Percentiles rank a stretch among this genome's conserved stretches.
Conservation (phyloP, 2,113 vertebrate genomes). For the Nibea albiflora region DNA sequence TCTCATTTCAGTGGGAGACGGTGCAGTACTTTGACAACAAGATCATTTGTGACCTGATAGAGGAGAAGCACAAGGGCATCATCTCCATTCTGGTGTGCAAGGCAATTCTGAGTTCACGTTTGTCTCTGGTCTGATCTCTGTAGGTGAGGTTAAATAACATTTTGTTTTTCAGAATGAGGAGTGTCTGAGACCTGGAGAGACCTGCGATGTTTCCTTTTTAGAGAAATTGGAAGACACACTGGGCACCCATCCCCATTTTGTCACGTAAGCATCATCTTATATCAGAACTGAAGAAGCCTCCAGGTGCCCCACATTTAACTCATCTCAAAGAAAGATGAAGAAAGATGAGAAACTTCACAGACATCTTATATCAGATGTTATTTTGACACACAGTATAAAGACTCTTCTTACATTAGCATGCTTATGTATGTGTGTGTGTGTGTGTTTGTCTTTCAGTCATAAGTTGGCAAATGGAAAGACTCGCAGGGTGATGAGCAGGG, state of each 20-base stretch:
- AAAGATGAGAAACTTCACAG: too few species aligned
- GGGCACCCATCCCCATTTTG: conserved; percentile 93
- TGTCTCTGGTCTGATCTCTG: neutral
- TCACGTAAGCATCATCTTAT: conserved; percentile 88
- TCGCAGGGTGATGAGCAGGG: conserved; percentile 90
- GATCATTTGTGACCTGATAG: conserved; percentile 97
- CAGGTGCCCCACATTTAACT: too few species aligned
- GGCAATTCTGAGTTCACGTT: neutral
- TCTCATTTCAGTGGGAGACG: conserved; percentile 90
- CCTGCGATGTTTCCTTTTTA: conserved; percentile 93
- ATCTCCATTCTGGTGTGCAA: conserved; percentile 93
- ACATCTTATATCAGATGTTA: neutral
- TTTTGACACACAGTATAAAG: neutral
- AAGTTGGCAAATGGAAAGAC: conserved; percentile 95
- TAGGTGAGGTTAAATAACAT: conserved; percentile 8
- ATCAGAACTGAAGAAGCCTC: neutral
- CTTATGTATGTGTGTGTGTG: neutral
- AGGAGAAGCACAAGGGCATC: conserved; percentile 98
- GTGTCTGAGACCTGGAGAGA: conserved; percentile 94
- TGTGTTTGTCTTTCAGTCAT: conserved; percentile 84
- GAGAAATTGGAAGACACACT: conserved; percentile 95
- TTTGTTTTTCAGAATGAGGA: conserved; percentile 90
- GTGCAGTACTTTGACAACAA: conserved; percentile 99
- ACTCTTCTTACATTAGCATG: neutral
- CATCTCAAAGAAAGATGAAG: too few species aligned